These are phyloP conservation scores for Neoitamus cyanurus DNA, from an alignment of 2,888 invertebrate genomes.

Conservation along the genomic window DNA sequence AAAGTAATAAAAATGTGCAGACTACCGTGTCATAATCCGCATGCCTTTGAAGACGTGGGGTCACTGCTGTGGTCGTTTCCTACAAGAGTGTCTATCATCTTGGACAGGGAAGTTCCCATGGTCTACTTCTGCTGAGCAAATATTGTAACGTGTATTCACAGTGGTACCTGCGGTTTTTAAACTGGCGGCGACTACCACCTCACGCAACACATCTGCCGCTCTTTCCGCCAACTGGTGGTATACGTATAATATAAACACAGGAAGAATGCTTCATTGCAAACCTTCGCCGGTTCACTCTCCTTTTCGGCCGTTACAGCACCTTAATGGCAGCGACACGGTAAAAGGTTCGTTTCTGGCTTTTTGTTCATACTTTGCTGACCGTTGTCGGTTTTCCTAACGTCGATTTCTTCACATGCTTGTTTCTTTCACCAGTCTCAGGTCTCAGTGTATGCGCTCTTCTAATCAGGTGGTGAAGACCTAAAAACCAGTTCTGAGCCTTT, in stretches of 20 bases:
- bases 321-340: neutral
- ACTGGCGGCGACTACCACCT: neutral
- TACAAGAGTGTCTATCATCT: neutral
- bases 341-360: neutral
- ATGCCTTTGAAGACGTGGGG: neutral
- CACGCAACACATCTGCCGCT: neutral
- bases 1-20: neutral
- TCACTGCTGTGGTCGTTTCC: neutral
- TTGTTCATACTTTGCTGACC: neutral
- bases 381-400: neutral
- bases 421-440: neutral
- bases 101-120: neutral
- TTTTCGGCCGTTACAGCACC: constrained; percentile 30
- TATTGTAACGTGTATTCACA: neutral
- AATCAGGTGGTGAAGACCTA: constrained; percentile 22
- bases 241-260: constrained; percentile 14
- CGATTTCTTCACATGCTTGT: neutral
- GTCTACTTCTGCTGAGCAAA: neutral
- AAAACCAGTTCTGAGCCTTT: neutral
- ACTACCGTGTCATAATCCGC: neutral
- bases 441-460: neutral
- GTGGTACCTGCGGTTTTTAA: neutral
- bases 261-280: neutral
- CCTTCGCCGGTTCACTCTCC: constrained; percentile 9
- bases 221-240: constrained; percentile 1